These are phyloP conservation scores for Antennarius maculatus DNA, from an alignment of 2,797 vertebrate genomes.

Conservation along the genomic window DNA sequence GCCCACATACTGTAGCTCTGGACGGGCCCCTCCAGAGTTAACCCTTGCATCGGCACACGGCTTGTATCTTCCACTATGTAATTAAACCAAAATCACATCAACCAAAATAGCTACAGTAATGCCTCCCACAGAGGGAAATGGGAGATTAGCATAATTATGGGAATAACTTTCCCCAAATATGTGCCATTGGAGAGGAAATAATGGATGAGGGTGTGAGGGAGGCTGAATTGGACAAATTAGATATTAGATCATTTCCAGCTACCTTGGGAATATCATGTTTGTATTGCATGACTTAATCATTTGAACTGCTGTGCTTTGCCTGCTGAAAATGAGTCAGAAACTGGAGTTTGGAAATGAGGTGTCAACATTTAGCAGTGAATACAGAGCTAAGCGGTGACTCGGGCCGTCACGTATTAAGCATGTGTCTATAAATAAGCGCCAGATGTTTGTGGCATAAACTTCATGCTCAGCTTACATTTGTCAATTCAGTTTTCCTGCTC, in stretches of 20 bases:
- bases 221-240: constrained; percentile 41
- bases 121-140: constrained; percentile 46
- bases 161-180: constrained; percentile 63
- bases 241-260: constrained; percentile 24
- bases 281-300: constrained; percentile 18
- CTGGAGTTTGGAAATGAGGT: background rate
- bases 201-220: constrained; percentile 50
- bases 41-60: constrained; percentile 35
- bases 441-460: constrained; percentile 5
- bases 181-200: constrained; percentile 57
- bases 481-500: background rate
- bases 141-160: constrained; percentile 70
- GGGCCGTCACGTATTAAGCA: too few relatives aligned
- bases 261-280: constrained; percentile 34
- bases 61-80: constrained; percentile 27
- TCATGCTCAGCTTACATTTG: constrained; percentile 16
- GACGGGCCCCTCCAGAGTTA: constrained; percentile 47
- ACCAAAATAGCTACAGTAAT: constrained; percentile 50
- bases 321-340: constrained; percentile 1
- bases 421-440: constrained; percentile 4
- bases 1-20: constrained; percentile 43
- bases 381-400: background rate
- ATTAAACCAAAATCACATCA: constrained; percentile 60
- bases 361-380: constrained; percentile 12
- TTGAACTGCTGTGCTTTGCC: constrained; percentile 5